Percentiles rank a stretch among this genome's conserved stretches.
Evolutionary conservation across 2,797 vertebrate genomes (phyloP).

Genomic region (Phaenicophaeus curvirostris): DNA sequence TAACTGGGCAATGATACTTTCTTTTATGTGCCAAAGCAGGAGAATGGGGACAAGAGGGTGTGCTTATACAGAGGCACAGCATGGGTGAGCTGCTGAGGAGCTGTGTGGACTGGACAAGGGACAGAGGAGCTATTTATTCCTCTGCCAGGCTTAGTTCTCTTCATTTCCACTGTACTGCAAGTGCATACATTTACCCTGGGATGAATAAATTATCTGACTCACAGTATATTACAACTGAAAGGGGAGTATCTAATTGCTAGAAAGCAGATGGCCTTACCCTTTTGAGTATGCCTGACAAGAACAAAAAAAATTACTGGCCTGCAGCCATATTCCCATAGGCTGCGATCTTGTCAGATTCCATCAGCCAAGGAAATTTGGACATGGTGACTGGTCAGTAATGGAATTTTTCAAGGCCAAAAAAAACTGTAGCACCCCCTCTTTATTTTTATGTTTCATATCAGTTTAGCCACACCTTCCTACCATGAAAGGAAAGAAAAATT

Average conservation of each 20-base stretch:
- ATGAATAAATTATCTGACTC: constrained; percentile 60
- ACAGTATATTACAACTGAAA: constrained; percentile 52
- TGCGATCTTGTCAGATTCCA: constrained; percentile 20
- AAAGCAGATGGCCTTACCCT: constrained; percentile 64
- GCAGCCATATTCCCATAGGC: constrained; percentile 36
- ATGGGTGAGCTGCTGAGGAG: not conserved
- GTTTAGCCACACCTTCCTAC: not conserved
- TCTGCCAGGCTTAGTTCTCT: constrained; percentile 13
- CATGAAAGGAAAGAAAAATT: not conserved
- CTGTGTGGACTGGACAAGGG: not conserved
- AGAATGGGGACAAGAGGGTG: accelerated
- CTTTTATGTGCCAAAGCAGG: not conserved
- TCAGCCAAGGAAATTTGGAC: constrained; percentile 36
- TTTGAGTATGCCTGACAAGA: constrained; percentile 61
- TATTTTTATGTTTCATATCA: not conserved
- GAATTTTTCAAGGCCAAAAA: constrained; percentile 36
- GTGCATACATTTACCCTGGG: constrained; percentile 26
- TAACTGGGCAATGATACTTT: not conserved
- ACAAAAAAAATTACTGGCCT: constrained; percentile 22
- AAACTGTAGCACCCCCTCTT: too few relatives aligned
- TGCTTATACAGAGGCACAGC: not conserved
- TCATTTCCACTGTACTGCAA: not conserved
- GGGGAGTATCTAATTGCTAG: constrained; percentile 60
- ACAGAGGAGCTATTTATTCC: constrained; percentile 20
- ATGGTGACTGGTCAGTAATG: constrained; percentile 12